Evolutionary conservation across 1,140 invertebrate species (phyloP), one percentile per base, ranked within the genome.

Genomic region (Hylaeus anthracinus): DNA sequence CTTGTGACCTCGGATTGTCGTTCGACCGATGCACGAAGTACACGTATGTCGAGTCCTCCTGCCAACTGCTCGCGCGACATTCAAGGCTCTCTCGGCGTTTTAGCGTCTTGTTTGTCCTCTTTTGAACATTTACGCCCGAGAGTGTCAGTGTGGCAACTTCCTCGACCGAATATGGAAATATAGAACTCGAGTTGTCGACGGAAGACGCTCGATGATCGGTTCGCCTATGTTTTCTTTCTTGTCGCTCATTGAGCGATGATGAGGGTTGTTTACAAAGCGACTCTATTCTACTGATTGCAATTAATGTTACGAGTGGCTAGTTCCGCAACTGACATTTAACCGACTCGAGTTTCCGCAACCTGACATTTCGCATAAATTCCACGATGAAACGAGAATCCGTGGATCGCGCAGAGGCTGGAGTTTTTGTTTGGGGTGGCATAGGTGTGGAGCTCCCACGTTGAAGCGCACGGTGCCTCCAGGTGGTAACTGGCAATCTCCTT

Each of bases 391-490:
- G 9, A 39, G 43, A 12, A 37, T 61, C n/a, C 15, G 37, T 6
- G 14, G 64, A 10, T 9, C 39, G 41, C 9, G 53, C 26, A 43
- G 26, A 55, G 14, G 26, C 45, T 48, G 5, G 45, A 15, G 69
- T 41, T 65, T 45, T 72, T 15, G 82, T 80, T 64, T 67, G 55
- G 87, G 85, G 81, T 84, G 83, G 83, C 67, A 81, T 76, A 87
- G 79, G 79, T 65, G 84, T 82, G 72, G 60, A 60, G 89, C 89
- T 90, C 89, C 89, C 89, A 90, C 89, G 89, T 88, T 89, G 87
- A 79, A 65, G 77, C 72, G 74, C 48, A 66, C 73, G 61, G 66
- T 82, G 79, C 72, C 79, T 78, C 86, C 88, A 89, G 88, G 88
- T 89, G 88, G 82, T 82, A 82, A 88, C 86, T 84, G 85, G 83